Base-by-base conservation (phyloP, 2,888 invertebrate genomes). In the Drosophila diplacantha region DNA sequence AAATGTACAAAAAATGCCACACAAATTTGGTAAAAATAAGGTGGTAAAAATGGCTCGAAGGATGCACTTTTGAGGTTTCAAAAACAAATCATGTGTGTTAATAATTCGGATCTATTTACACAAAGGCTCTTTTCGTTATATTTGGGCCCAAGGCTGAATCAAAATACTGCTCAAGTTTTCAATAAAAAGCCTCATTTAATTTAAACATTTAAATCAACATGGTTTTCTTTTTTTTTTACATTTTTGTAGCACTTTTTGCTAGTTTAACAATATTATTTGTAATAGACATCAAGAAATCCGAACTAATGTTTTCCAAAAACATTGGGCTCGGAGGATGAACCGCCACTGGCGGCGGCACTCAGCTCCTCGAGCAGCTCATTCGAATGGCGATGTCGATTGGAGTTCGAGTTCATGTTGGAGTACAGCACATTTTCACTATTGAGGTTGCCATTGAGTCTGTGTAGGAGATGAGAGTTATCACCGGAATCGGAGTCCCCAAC, bases 351-450 rank as follows among this genome's bases (percentile, higher is more conserved):
- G 18, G 68, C 65, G 60, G 69, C 74, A 56, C 46, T 81, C 31
- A 86, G 67, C 32, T 86, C 85, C 47, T 86, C 87, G 39, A 80
- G 84, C 31, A 85, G 73, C 63, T 87, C 88, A 57, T 71, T 85
- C 70, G 86, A 85, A 80, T 85, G 87, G 83, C 85, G 88, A 72
- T 72, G 75, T 64, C 84, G 87, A 84, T 85, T 87, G 71, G 72
- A 73, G 67, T 51, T 51, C 14, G 44, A 31, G 11, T 71, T 75
- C 24, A 61, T 31, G 53, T 62, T 78, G 3, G 64, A 50, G 32
- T 62, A 84, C 37, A 72, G 51, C 49, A 39, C 66, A 53, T 73
- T 83, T n/a, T 75, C 75, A 47, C 69, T 71, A 46, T 73, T 74
- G 41, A 72, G 74, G 32, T 66, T 76, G 63, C 26, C 41, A 44